These are phyloP conservation scores for Coturnix japonica DNA, from an alignment of 2,113 vertebrate species.

Conservation along the genomic window DNA sequence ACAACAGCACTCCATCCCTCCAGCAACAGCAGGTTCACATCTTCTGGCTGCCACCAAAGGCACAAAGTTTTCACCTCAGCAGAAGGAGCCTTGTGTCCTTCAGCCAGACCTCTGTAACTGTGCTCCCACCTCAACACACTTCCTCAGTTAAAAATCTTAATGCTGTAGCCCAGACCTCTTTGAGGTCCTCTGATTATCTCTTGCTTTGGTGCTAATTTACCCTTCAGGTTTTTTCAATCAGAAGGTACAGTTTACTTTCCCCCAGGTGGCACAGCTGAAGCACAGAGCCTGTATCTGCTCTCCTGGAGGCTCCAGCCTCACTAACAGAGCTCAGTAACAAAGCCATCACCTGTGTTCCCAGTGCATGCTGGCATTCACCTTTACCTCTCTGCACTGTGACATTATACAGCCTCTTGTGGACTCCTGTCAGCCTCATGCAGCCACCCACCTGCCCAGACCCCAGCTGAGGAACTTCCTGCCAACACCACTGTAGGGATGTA, in stretches of 20 bases:
- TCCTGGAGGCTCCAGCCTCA: background rate
- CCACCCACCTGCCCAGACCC: fast-evolving
- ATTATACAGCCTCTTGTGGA: background rate
- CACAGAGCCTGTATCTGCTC: background rate
- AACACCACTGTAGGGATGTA: background rate
- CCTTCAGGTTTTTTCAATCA: background rate
- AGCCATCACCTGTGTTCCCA: background rate
- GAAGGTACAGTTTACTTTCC: background rate
- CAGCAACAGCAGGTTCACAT: background rate
- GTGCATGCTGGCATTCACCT: background rate
- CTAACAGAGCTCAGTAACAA: background rate
- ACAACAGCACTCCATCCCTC: background rate
- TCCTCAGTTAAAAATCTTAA: background rate
- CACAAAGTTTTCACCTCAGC: background rate
- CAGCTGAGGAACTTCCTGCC: background rate
- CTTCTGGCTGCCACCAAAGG: background rate
- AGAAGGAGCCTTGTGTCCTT: fast-evolving
- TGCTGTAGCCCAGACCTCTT: fast-evolving
- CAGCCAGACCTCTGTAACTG: background rate
- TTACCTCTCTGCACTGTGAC: fast-evolving
- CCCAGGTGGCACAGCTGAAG: background rate
- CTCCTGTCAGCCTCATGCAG: background rate
- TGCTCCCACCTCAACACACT: background rate
- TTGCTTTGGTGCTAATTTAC: background rate
- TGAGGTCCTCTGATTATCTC: background rate